A percentile compares a stretch with the other conserved stretches of the same genome.
Conservation (phyloP, 2,113 vertebrate species). For the Campylorhamphus procurvoides region DNA sequence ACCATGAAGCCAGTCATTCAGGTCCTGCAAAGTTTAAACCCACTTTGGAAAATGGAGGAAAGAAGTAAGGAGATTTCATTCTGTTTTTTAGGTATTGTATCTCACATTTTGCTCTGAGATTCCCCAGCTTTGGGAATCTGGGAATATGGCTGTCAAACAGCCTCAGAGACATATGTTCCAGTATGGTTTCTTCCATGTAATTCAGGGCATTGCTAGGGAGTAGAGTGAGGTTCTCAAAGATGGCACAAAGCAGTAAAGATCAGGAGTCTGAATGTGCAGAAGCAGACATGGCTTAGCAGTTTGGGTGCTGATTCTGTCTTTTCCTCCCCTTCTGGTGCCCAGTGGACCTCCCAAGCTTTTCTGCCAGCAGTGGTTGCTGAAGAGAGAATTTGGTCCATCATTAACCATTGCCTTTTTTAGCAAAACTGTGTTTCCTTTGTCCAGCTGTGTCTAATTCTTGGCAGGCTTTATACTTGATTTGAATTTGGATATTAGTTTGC, state of each 20-base stretch:
- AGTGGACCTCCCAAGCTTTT: background rate
- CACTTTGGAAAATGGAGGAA: background rate
- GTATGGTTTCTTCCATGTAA: background rate
- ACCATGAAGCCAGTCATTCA: background rate
- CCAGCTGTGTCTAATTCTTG: conserved; percentile 63
- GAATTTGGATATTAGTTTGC: conserved; percentile 53
- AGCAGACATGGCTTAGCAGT: background rate
- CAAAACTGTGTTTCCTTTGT: conserved; percentile 34
- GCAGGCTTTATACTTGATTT: conserved; percentile 22
- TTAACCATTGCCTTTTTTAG: conserved; percentile 61
- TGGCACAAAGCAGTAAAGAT: background rate
- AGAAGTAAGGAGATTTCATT: background rate
- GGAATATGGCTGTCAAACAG: background rate
- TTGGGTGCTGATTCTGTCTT: background rate
- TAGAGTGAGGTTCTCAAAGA: background rate
- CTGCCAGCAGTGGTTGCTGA: background rate
- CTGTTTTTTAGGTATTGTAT: background rate
- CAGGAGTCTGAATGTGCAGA: background rate
- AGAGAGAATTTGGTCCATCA: conserved; percentile 17
- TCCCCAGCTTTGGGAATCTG: background rate
- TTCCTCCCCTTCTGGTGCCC: background rate
- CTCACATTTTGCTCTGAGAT: background rate
- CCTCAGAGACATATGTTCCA: background rate
- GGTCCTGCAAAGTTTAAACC: background rate
- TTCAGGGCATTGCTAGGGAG: background rate